phyloP scores from a whole-genome alignment of 35 echinoderm and acorn worm species.

The Stichopus chloronotus region DNA sequence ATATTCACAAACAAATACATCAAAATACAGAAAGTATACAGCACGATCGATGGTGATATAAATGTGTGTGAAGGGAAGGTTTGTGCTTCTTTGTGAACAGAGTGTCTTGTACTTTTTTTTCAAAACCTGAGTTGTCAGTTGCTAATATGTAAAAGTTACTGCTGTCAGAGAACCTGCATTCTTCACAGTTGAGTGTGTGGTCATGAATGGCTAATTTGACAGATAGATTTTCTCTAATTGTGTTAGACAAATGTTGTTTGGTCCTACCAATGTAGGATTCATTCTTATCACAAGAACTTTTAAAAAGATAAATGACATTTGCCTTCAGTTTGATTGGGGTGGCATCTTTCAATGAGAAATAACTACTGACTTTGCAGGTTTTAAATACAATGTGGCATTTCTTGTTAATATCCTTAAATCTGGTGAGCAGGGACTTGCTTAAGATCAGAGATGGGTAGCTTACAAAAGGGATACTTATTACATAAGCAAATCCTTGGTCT shows the following conservation, averaged over 20 bases:
- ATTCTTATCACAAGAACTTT: too few relatives aligned
- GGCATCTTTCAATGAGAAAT: too few relatives aligned
- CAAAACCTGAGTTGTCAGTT: background rate
- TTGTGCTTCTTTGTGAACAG: background rate
- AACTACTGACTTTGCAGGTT: background rate
- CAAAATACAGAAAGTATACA: background rate
- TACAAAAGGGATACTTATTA: background rate
- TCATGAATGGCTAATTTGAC: too few relatives aligned
- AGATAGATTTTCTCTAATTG: too few relatives aligned
- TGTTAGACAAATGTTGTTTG: too few relatives aligned
- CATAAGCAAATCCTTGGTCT: background rate
- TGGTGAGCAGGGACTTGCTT: background rate
- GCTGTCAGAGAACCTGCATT: too few relatives aligned
- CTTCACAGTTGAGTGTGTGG: too few relatives aligned
- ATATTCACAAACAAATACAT: background rate
- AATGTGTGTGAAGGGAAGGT: background rate
- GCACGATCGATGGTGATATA: background rate
- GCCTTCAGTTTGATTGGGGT: too few relatives aligned
- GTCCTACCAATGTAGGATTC: too few relatives aligned
- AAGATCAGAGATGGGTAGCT: background rate
- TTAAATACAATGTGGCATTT: background rate
- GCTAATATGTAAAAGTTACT: too few relatives aligned
- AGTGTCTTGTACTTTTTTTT: background rate
- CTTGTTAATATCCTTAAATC: background rate
- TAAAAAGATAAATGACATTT: too few relatives aligned